phyloP scores from a whole-genome alignment of 2,888 invertebrate genomes.

The Trisateles emortualis region DNA sequence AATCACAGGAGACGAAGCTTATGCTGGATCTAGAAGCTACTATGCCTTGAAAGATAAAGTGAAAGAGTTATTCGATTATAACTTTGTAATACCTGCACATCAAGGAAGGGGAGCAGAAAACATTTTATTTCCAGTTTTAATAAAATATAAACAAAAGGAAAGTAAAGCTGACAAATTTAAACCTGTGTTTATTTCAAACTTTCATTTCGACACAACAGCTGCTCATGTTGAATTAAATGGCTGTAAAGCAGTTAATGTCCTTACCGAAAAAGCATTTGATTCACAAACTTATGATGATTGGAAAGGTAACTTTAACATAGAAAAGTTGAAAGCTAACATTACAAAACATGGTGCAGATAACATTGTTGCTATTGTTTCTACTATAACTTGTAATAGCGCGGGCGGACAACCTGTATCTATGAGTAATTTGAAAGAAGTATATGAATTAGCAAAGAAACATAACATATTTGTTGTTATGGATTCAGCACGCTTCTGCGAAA shows the following conservation, averaged over 20 bases:
- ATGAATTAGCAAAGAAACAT: slow-evolving; percentile 13
- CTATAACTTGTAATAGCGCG: slow-evolving; percentile 16
- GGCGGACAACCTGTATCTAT: slow-evolving; percentile 23
- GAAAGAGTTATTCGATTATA: slow-evolving; percentile 17
- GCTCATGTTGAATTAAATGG: slow-evolving; percentile 19
- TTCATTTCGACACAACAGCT: slow-evolving; percentile 23
- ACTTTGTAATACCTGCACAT: slow-evolving; percentile 15
- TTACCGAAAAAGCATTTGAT: slow-evolving; percentile 18
- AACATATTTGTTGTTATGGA: slow-evolving; percentile 19
- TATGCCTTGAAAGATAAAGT: slow-evolving; percentile 18
- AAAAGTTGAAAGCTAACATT: slow-evolving; percentile 8
- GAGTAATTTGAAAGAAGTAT: slow-evolving; percentile 15
- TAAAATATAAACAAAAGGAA: slow-evolving; percentile 14
- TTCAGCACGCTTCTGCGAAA: slow-evolving; percentile 19
- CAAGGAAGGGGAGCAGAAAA: slow-evolving; percentile 24
- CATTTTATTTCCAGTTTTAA: slow-evolving; percentile 14
- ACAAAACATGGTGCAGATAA: slow-evolving; percentile 7
- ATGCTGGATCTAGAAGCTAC: slow-evolving; percentile 18
- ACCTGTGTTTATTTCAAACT: slow-evolving; percentile 21
- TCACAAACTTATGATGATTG: slow-evolving; percentile 17
- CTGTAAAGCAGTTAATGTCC: slow-evolving; percentile 13
- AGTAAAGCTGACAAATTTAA: neutral
- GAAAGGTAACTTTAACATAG: slow-evolving; percentile 20
- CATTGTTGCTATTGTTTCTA: slow-evolving; percentile 18
- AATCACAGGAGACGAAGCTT: slow-evolving; percentile 18